Evolutionary conservation across 2,888 invertebrate species (phyloP).

Genomic region (Choreutis nemorana): DNA sequence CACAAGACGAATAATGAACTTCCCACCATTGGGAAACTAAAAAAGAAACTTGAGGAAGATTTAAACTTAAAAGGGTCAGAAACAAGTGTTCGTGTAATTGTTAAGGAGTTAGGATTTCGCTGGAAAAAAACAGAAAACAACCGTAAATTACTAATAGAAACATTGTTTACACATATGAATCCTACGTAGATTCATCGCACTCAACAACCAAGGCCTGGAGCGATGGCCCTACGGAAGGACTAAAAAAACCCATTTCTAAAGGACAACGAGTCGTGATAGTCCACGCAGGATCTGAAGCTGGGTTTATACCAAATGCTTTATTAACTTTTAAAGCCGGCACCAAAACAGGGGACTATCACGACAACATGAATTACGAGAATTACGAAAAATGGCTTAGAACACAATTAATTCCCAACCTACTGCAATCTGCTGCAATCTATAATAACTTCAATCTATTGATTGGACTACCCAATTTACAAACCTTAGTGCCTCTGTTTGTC

Average conservation of each 20-base stretch:
- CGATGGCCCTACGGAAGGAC: neutral
- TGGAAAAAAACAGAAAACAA: conserved; percentile 16
- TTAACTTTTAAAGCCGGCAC: neutral
- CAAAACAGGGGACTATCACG: conserved; percentile 3
- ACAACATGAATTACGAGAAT: conserved; percentile 5
- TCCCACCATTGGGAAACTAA: conserved; percentile 14
- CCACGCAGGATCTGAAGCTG: neutral
- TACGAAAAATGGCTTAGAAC: conserved; percentile 15
- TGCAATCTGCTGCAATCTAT: conserved; percentile 10
- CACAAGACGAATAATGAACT: conserved; percentile 18
- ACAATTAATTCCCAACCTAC: conserved; percentile 16
- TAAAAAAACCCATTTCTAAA: neutral
- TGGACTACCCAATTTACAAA: too few species aligned
- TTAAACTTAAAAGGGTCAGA: conserved; percentile 13
- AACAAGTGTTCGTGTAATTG: conserved; percentile 11
- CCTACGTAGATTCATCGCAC: conserved; percentile 11
- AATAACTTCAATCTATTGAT: too few species aligned
- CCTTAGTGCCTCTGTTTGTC: too few species aligned
- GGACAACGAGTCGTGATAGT: neutral
- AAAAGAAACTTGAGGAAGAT: conserved; percentile 9
- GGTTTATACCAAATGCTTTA: neutral
- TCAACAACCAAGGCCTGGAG: conserved; percentile 6
- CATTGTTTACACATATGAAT: conserved; percentile 12
- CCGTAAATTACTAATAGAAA: conserved; percentile 14
- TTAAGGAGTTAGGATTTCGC: conserved; percentile 13